A percentile compares a stretch with the other conserved stretches of the same genome.
These are phyloP conservation scores for Sarcophaga peregrina DNA, from an alignment of 1,140 invertebrate species.

Conservation along the genomic window DNA sequence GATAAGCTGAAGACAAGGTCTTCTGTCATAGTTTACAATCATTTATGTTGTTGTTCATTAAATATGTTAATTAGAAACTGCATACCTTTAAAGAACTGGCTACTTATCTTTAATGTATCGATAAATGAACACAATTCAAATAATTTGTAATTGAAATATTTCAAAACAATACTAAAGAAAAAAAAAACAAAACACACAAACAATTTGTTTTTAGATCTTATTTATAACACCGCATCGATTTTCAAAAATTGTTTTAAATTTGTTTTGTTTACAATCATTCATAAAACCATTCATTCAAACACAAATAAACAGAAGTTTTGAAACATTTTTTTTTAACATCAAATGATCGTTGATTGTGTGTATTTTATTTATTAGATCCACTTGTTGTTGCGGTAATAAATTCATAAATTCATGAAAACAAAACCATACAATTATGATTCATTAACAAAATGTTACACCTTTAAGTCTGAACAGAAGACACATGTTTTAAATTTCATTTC, in stretches of 20 bases:
- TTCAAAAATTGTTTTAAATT: background rate
- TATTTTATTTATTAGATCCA: background rate
- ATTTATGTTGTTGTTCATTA: background rate
- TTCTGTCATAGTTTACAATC: background rate
- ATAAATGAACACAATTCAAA: background rate
- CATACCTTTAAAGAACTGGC: background rate
- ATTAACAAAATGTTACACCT: background rate
- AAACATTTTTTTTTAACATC: background rate
- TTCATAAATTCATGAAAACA: no score
- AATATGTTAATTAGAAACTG: background rate
- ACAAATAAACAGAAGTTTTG: no score
- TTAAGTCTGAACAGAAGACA: background rate
- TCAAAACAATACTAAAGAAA: background rate
- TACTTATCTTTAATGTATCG: conserved; percentile 4
- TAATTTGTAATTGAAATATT: conserved; percentile 1
- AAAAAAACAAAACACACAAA: background rate
- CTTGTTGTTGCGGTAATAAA: background rate
- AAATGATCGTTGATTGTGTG: background rate
- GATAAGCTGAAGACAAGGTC: no score
- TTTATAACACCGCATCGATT: background rate
- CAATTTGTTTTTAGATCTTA: background rate
- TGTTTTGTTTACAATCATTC: no score
- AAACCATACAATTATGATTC: background rate
- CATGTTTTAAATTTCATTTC: background rate
- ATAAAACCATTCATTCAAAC: no score